Conservation (phyloP, 30 jellyfish, hydroid and myxozoan species). For the Haliclystus octoradiatus region DNA sequence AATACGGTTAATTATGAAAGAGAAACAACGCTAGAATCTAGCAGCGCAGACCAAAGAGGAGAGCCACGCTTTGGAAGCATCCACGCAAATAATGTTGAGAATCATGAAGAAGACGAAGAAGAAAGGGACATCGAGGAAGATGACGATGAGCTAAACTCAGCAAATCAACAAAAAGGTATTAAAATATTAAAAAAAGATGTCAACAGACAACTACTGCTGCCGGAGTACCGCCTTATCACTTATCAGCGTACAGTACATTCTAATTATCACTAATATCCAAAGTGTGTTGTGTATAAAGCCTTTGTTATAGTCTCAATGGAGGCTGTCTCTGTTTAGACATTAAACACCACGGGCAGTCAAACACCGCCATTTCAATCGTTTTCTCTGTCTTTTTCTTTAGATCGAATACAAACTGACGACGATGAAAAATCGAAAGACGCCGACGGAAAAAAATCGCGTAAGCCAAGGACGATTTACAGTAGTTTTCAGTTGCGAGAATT, state of each 20-base stretch:
- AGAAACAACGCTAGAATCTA: too few relatives aligned
- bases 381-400: too few relatives aligned
- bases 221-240: conserved; percentile 1
- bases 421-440: conserved; percentile 19
- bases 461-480: conserved; percentile 81
- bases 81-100: not conserved
- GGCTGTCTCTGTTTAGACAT: too few relatives aligned
- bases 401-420: too few relatives aligned
- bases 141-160: not conserved
- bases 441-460: conserved; percentile 34
- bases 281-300: too few relatives aligned
- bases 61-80: not conserved
- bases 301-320: too few relatives aligned
- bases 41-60: not conserved
- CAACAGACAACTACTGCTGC: not conserved
- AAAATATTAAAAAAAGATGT: not conserved
- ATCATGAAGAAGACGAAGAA: not conserved
- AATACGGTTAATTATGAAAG: too few relatives aligned
- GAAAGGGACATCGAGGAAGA: not conserved
- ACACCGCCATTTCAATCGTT: too few relatives aligned
- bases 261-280: too few relatives aligned
- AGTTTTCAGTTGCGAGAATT: conserved; percentile 70
- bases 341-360: too few relatives aligned
- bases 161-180: not conserved
- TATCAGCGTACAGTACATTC: too few relatives aligned